phyloP scores from a whole-genome alignment of 2,113 vertebrate genomes.

The Manacus vitellinus region DNA sequence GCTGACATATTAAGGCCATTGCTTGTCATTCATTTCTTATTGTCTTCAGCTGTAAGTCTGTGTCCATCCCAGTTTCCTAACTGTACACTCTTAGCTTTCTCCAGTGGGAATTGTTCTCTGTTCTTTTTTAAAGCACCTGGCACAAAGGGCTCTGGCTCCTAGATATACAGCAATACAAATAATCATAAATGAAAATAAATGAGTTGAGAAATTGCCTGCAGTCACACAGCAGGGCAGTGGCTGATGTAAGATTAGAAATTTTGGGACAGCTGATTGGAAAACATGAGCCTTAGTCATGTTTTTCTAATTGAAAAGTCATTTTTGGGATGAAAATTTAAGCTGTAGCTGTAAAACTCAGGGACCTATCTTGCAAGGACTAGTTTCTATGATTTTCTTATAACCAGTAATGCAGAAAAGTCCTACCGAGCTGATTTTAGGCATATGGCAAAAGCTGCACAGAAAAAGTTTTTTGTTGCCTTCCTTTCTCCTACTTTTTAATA shows the following conservation, averaged over 20 bases:
- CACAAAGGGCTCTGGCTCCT: neutral
- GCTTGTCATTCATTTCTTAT: neutral
- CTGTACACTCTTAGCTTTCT: neutral
- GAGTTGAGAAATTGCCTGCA: slow-evolving; percentile 62
- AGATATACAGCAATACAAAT: slow-evolving; percentile 39
- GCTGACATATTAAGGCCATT: neutral
- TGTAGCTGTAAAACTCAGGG: neutral
- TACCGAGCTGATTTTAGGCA: neutral
- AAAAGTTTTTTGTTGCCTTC: neutral
- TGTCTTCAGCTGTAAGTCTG: neutral
- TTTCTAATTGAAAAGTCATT: slow-evolving; percentile 63
- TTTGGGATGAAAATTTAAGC: slow-evolving; percentile 48
- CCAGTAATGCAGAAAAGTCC: neutral
- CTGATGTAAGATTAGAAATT: slow-evolving; percentile 64
- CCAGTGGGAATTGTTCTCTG: neutral
- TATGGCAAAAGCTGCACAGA: neutral
- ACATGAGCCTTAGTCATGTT: slow-evolving; percentile 60
- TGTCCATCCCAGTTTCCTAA: neutral
- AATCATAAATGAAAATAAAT: slow-evolving; percentile 65
- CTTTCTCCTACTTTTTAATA: neutral
- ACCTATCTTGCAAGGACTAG: neutral
- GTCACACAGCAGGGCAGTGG: slow-evolving; percentile 61
- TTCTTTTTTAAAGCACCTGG: slow-evolving; percentile 21
- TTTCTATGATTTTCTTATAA: neutral
- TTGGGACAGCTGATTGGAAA: slow-evolving; percentile 60